These are phyloP conservation scores for Timandra comae DNA, from an alignment of 2,888 invertebrate genomes.

Conservation along the genomic window DNA sequence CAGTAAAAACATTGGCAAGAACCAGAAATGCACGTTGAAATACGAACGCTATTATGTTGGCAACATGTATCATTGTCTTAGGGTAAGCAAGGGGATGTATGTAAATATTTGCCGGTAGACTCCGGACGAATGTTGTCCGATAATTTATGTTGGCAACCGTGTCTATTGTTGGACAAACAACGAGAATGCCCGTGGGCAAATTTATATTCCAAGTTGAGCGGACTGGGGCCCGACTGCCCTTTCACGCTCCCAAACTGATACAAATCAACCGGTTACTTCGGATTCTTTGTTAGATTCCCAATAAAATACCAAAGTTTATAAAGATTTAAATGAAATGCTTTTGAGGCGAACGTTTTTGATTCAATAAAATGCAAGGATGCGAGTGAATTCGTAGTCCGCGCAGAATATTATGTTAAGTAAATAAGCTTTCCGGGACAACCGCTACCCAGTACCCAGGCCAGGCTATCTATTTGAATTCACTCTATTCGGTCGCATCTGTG, in stretches of 20 bases:
- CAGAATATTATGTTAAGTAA: slow-evolving; percentile 52
- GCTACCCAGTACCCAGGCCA: slow-evolving; percentile 18
- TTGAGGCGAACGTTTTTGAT: slow-evolving; percentile 40
- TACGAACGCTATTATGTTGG: slow-evolving; percentile 10
- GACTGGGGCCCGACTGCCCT: slow-evolving; percentile 41
- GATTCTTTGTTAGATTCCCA: slow-evolving; percentile 13
- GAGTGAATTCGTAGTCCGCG: slow-evolving; percentile 36
- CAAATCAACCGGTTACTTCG: slow-evolving; percentile 31
- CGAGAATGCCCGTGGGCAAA: slow-evolving; percentile 42
- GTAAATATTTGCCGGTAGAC: slow-evolving; percentile 55
- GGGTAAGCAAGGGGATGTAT: slow-evolving; percentile 29
- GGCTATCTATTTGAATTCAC: background rate
- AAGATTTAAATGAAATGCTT: slow-evolving; percentile 30
- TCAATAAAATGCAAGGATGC: slow-evolving; percentile 42
- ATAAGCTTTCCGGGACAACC: slow-evolving; percentile 34
- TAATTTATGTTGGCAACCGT: slow-evolving; percentile 61
- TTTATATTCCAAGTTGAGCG: slow-evolving; percentile 60
- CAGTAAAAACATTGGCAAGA: too few species aligned
- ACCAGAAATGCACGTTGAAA: background rate
- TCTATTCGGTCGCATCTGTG: too few species aligned
- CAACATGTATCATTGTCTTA: slow-evolving; percentile 11
- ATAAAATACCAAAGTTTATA: slow-evolving; percentile 15
- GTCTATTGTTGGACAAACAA: slow-evolving; percentile 62
- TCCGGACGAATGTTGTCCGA: slow-evolving; percentile 52
- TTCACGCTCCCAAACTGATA: slow-evolving; percentile 42